Conservation (phyloP, 2,113 vertebrate species). For the Semnornis frantzii region DNA sequence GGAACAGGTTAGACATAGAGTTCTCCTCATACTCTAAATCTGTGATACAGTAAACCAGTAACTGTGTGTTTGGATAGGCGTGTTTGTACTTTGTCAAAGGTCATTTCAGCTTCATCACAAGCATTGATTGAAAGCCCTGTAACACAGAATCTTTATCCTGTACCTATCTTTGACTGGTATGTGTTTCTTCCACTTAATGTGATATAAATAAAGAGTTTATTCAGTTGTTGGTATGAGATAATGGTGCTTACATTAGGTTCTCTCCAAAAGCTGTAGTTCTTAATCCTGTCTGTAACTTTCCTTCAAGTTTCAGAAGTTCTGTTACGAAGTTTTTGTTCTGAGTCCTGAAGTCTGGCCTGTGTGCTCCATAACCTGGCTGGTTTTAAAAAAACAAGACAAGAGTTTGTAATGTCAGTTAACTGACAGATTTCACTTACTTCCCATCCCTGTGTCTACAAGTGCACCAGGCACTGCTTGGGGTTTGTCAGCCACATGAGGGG, state of each 20-base stretch:
- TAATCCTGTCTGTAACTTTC: neutral
- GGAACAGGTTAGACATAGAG: neutral
- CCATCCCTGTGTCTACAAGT: neutral
- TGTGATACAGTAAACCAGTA: constrained; percentile 7
- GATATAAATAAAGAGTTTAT: constrained; percentile 43
- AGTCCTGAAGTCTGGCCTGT: neutral
- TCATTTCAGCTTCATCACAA: neutral
- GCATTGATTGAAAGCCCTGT: rapidly evolving
- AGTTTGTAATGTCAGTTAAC: neutral
- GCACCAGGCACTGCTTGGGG: neutral
- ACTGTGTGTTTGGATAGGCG: neutral
- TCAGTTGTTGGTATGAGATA: neutral
- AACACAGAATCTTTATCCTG: neutral
- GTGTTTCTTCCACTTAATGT: constrained; percentile 17
- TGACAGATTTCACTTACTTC: neutral
- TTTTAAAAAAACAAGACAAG: neutral
- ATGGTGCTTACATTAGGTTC: constrained; percentile 29
- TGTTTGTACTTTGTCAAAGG: constrained; percentile 21
- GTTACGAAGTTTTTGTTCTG: neutral
- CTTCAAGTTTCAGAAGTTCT: neutral
- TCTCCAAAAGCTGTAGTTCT: neutral
- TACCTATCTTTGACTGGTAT: neutral
- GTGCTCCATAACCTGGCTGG: neutral
- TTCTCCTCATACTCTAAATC: neutral
- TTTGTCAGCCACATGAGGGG: neutral